phyloP scores from a whole-genome alignment of 1,140 invertebrate genomes.

The Teleopsis dalmanni region DNA sequence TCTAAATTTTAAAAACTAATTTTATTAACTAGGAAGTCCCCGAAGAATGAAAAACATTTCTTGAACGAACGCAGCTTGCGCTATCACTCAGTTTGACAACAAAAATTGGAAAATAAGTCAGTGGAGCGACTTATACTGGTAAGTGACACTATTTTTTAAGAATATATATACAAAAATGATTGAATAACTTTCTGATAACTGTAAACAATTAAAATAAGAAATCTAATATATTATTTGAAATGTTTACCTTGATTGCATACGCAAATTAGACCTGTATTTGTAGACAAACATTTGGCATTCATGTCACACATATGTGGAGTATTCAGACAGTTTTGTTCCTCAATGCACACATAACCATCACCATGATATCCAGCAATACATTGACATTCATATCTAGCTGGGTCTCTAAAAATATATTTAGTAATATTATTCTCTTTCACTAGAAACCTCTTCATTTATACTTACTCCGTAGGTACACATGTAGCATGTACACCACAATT shows the following conservation, averaged over 20 bases:
- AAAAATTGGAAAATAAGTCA: no score
- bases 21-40: no score
- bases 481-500: slow-evolving; percentile 79
- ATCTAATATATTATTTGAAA: no score
- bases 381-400: slow-evolving; percentile 47
- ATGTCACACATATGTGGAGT: slow-evolving; percentile 66
- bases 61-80: no score
- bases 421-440: slow-evolving; percentile 38
- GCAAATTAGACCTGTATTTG: slow-evolving; percentile 62
- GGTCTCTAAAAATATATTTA: slow-evolving; percentile 20
- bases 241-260: slow-evolving; percentile 59
- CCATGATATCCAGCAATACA: slow-evolving; percentile 69
- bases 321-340: slow-evolving; percentile 60
- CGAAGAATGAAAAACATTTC: no score
- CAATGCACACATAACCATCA: slow-evolving; percentile 69
- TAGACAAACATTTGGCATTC: slow-evolving; percentile 71
- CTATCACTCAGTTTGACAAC: no score
- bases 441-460: not conserved
- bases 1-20: not conserved
- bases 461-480: slow-evolving; percentile 57
- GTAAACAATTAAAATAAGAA: no score
- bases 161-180: no score
- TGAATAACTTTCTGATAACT: no score
- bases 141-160: no score
- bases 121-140: no score